Evolutionary conservation across 2,113 vertebrate species (phyloP).

Genomic region (Ploceus nigricollis): DNA sequence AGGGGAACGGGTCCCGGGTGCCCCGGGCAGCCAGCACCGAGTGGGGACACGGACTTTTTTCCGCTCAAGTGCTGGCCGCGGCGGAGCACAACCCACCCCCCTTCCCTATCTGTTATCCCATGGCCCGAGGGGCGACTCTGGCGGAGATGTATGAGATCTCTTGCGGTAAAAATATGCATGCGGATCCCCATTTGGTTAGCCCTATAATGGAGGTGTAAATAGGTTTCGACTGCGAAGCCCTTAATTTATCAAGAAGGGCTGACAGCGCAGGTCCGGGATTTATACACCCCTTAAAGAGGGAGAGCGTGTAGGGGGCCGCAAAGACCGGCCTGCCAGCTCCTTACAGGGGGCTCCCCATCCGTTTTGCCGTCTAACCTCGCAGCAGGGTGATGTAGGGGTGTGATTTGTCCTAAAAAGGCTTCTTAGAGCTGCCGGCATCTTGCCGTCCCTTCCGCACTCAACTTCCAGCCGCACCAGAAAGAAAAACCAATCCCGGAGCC

Average conservation of each 20-base stretch:
- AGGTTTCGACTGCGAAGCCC: slow-evolving; percentile 77
- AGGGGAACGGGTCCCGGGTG: not conserved
- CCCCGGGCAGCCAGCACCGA: slow-evolving; percentile 70
- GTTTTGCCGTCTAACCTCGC: not conserved
- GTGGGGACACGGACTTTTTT: slow-evolving; percentile 69
- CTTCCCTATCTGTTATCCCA: slow-evolving; percentile 57
- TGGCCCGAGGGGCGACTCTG: slow-evolving; percentile 76
- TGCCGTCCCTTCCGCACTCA: not conserved
- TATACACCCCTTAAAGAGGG: not conserved
- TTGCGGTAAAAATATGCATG: slow-evolving; percentile 79
- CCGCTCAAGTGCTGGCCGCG: slow-evolving; percentile 70
- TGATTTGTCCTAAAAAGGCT: not conserved
- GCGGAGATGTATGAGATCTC: slow-evolving; percentile 81
- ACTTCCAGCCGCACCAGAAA: not conserved
- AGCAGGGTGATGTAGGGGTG: accelerated
- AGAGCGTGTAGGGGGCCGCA: accelerated
- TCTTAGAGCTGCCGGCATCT: not conserved
- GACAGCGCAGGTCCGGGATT: slow-evolving; percentile 14
- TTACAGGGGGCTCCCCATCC: not conserved
- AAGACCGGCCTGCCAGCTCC: not conserved
- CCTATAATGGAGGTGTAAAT: slow-evolving; percentile 82
- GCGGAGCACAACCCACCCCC: not conserved
- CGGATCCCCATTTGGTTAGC: slow-evolving; percentile 78
- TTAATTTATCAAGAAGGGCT: slow-evolving; percentile 77
- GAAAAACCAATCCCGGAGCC: not conserved